Evolutionary conservation across 1,140 invertebrate genomes (phyloP).

Genomic region (Onthophagus taurus): DNA sequence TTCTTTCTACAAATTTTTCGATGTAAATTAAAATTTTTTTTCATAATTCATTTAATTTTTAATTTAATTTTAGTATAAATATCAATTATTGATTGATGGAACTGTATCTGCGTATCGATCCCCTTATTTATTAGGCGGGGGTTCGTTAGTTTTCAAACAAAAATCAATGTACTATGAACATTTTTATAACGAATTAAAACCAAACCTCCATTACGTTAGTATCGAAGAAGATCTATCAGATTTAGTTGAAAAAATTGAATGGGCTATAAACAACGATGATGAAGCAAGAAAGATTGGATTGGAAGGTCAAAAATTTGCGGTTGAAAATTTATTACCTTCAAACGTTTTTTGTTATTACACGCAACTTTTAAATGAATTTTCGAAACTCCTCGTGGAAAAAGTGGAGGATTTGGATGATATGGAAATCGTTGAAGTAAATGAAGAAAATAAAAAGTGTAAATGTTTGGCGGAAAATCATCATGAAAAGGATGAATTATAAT

Average conservation of each 20-base stretch:
- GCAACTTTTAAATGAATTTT: constrained; percentile 72
- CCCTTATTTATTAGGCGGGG: constrained; percentile 82
- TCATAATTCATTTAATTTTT: constrained; percentile 15
- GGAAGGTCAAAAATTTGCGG: constrained; percentile 64
- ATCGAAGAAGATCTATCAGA: constrained; percentile 73
- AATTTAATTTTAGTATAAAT: constrained; percentile 74
- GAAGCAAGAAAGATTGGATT: constrained; percentile 59
- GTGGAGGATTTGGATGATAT: constrained; percentile 56
- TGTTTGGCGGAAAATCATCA: too few relatives aligned
- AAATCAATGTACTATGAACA: constrained; percentile 90
- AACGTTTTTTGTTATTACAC: constrained; percentile 88
- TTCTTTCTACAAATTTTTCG: constrained; percentile 92
- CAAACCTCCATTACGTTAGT: constrained; percentile 77
- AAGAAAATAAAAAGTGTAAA: neutral
- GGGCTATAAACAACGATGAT: constrained; percentile 71
- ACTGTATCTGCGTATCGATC: constrained; percentile 93
- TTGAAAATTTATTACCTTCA: constrained; percentile 70
- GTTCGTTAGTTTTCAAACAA: constrained; percentile 84
- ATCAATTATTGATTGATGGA: constrained; percentile 90
- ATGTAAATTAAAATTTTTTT: constrained; percentile 53
- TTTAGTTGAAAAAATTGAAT: constrained; percentile 67
- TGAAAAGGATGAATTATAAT: constrained; percentile 41
- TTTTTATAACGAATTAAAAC: constrained; percentile 73
- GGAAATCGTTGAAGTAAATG: constrained; percentile 52
- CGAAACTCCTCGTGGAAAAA: constrained; percentile 51